Evolutionary conservation across 2,797 vertebrate genomes (phyloP).

Genomic region (Sebastes alutus): DNA sequence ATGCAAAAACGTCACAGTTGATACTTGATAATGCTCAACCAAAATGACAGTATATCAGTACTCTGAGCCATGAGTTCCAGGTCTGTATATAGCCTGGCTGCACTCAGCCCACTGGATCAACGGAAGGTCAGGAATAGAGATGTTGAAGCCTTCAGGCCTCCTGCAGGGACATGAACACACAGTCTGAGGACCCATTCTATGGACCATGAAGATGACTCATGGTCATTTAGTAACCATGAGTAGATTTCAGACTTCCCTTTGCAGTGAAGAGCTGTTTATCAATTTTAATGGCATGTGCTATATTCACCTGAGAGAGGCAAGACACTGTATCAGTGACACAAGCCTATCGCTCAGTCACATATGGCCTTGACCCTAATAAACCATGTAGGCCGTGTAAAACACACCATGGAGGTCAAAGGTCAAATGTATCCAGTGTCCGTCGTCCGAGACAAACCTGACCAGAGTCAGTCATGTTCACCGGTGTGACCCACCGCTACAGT

Average conservation of each 20-base stretch:
- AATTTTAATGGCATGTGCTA: not conserved
- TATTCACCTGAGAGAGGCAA: not conserved
- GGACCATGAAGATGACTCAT: not conserved
- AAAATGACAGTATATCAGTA: not conserved
- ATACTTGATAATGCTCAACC: not conserved
- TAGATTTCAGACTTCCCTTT: not conserved
- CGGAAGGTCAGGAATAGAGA: constrained; percentile 13
- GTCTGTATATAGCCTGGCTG: constrained; percentile 4
- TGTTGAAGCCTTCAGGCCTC: not conserved
- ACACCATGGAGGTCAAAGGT: constrained; percentile 22
- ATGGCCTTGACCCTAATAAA: constrained; percentile 30
- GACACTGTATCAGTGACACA: not conserved
- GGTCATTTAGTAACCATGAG: not conserved
- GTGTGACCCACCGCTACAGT: constrained; percentile 6
- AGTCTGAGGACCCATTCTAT: not conserved
- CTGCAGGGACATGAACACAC: not conserved
- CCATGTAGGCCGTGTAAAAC: constrained; percentile 10
- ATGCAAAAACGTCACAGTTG: not conserved
- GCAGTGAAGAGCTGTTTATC: not conserved
- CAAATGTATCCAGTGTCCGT: constrained; percentile 33
- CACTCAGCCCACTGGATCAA: constrained; percentile 24
- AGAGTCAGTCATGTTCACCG: constrained; percentile 9
- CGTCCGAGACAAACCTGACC: not conserved
- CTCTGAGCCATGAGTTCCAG: not conserved
- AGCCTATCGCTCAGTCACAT: not conserved